Evolutionary conservation across 2,797 vertebrate genomes (phyloP).

Genomic region (Urophycis tenuis): DNA sequence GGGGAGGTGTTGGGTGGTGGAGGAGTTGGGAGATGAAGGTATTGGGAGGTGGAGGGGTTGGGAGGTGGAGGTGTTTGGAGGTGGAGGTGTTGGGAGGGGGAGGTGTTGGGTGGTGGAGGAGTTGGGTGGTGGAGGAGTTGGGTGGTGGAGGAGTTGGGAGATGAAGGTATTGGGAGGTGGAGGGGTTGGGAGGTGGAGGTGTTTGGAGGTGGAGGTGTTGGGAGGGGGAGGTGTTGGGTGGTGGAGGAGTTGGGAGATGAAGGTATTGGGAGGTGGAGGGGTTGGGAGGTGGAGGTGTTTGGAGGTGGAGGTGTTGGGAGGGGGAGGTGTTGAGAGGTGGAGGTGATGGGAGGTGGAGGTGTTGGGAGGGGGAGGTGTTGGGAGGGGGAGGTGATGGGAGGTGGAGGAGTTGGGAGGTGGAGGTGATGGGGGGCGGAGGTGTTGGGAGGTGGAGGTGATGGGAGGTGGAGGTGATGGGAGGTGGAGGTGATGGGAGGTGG

Average conservation of each 20-base stretch:
- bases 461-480: constrained; percentile 29
- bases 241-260: constrained; percentile 29
- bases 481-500: constrained; percentile 18
- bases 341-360: constrained; percentile 21
- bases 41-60: constrained; percentile 28
- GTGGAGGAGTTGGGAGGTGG: constrained; percentile 17
- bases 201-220: too few relatives aligned
- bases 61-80: constrained; percentile 28
- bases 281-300: constrained; percentile 26
- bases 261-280: constrained; percentile 24
- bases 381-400: constrained; percentile 25
- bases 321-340: constrained; percentile 30
- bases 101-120: constrained; percentile 22
- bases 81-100: too few relatives aligned
- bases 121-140: constrained; percentile 28
- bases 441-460: constrained; percentile 7
- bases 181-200: constrained; percentile 22
- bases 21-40: too few relatives aligned
- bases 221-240: constrained; percentile 11
- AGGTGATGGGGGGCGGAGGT: constrained; percentile 30
- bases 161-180: too few relatives aligned
- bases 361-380: constrained; percentile 29
- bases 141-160: constrained; percentile 26
- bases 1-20: constrained; percentile 18
- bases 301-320: constrained; percentile 11